These are phyloP conservation scores for Mesorhabditis belari DNA, from an alignment of 2,888 invertebrate species.

Conservation along the genomic window DNA sequence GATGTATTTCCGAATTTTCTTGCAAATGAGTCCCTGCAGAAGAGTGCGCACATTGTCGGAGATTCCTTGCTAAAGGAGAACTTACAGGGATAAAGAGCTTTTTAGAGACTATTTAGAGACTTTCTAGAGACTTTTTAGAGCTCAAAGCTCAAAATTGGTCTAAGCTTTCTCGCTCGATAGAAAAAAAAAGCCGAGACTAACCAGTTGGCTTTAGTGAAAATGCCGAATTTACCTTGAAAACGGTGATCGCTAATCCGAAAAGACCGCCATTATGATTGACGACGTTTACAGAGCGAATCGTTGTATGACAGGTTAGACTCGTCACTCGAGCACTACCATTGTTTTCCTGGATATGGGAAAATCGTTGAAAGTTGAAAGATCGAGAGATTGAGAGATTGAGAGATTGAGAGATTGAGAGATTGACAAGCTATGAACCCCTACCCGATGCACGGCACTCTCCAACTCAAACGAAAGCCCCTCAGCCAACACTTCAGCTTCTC, in stretches of 20 bases:
- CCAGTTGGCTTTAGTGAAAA: background rate
- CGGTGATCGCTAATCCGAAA: conserved; percentile 36
- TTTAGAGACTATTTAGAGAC: background rate
- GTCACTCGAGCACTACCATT: conserved; percentile 30
- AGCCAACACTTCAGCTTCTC: conserved; percentile 37
- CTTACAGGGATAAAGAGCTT: background rate
- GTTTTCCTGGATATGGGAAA: conserved; percentile 11
- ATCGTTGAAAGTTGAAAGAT: no score
- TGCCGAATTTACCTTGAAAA: conserved; percentile 27
- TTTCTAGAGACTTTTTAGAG: no score
- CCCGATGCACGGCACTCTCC: conserved; percentile 5
- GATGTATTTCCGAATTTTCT: conserved; percentile 33
- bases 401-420: no score
- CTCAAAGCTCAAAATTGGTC: background rate
- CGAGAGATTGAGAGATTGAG: no score
- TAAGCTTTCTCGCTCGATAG: background rate
- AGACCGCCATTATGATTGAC: conserved; percentile 42
- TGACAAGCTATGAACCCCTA: background rate
- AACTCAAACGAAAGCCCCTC: conserved; percentile 34
- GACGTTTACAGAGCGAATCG: conserved; percentile 27
- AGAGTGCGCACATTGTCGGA: conserved; percentile 37
- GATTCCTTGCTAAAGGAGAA: conserved; percentile 28
- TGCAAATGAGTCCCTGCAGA: conserved; percentile 33
- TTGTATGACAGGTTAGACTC: conserved; percentile 23
- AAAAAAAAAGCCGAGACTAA: background rate